phyloP scores from a whole-genome alignment of 1,140 invertebrate species.

The Lucilia cuprina region DNA sequence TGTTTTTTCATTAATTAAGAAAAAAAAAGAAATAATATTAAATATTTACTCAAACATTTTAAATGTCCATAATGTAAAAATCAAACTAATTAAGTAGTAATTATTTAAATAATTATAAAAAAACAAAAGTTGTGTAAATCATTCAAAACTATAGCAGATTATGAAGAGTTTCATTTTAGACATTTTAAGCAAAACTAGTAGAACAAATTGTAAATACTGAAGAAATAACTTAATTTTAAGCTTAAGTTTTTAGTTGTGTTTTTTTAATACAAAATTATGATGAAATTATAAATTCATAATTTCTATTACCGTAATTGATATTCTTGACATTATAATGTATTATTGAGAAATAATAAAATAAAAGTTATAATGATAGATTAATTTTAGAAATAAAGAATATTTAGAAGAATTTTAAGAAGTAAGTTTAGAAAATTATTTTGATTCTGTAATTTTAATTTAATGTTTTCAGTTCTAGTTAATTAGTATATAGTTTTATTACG shows the following conservation, averaged over 20 bases:
- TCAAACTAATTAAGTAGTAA: not conserved
- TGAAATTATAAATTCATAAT: not conserved
- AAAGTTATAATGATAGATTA: not conserved
- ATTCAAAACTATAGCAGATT: not conserved
- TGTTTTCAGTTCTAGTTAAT: no score
- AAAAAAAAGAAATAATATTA: not conserved
- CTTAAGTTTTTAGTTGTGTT: not conserved
- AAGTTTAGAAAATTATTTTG: not conserved
- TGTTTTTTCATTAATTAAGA: slow-evolving; percentile 13
- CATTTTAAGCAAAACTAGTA: not conserved
- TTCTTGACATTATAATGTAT: not conserved
- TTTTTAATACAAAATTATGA: not conserved
- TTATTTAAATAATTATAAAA: not conserved
- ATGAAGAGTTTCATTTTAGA: not conserved
- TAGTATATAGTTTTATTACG: no score
- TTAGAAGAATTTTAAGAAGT: not conserved
- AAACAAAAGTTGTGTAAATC: not conserved
- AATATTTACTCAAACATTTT: not conserved
- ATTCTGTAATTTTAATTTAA: not conserved
- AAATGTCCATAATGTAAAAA: slow-evolving; percentile 29
- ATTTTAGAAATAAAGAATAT: not conserved
- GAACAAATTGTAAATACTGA: not conserved
- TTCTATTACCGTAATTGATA: not conserved
- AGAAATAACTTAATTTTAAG: not conserved
- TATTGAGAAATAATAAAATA: not conserved